phyloP scores from a whole-genome alignment of 1,140 invertebrate species.

The Drosophila tani region DNA sequence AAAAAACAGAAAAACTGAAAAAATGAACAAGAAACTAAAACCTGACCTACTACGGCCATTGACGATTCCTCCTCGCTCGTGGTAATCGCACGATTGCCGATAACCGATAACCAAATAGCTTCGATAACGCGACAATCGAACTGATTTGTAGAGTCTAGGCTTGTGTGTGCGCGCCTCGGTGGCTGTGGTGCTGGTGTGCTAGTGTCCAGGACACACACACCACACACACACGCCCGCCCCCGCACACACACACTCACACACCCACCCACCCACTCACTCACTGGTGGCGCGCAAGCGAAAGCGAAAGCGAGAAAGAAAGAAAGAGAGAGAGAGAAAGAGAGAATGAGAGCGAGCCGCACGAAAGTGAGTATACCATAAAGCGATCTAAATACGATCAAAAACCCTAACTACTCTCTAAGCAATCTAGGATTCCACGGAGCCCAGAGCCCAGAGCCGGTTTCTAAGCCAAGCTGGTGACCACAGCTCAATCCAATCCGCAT shows the following conservation, averaged over 20 bases:
- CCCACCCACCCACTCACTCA: constrained; percentile 27
- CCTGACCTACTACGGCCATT: constrained; percentile 29
- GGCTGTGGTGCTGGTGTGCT: constrained; percentile 35
- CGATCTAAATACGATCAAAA: constrained; percentile 21
- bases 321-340: constrained; percentile 12
- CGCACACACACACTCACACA: constrained; percentile 18
- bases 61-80: constrained; percentile 36
- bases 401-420: constrained; percentile 40
- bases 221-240: constrained; percentile 9
- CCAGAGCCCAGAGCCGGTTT: constrained; percentile 5
- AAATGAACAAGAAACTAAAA: constrained; percentile 1
- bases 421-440: constrained; percentile 26
- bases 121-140: constrained; percentile 40
- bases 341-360: constrained; percentile 36
- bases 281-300: constrained; percentile 36
- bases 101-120: constrained; percentile 31
- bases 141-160: constrained; percentile 38
- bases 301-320: constrained; percentile 36
- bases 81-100: constrained; percentile 35
- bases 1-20: neutral
- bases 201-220: constrained; percentile 35
- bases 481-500: constrained; percentile 17
- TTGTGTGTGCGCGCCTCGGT: constrained; percentile 36
- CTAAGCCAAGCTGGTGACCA: constrained; percentile 14
- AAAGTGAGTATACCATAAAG: constrained; percentile 53